Conservation (phyloP, 2,888 invertebrate genomes). For the Troides oblongomaculatus region DNA sequence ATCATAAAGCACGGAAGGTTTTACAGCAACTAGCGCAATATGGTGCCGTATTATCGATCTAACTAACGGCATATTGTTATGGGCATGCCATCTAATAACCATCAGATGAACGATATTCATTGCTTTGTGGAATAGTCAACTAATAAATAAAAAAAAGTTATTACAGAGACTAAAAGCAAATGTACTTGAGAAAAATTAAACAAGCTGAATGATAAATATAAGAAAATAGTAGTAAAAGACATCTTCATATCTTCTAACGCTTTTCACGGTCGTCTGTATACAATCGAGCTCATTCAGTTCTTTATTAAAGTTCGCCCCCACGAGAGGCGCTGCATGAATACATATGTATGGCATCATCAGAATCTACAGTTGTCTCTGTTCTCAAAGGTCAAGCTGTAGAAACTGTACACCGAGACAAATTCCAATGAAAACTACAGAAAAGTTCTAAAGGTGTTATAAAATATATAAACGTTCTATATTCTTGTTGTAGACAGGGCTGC, state of each 20-base stretch:
- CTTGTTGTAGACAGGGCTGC: too few relatives aligned
- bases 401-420: neutral
- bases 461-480: too few relatives aligned
- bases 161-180: neutral
- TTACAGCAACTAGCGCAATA: too few relatives aligned
- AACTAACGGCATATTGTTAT: too few relatives aligned
- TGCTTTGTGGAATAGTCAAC: too few relatives aligned
- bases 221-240: conserved; percentile 12
- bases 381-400: conserved; percentile 4
- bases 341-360: conserved; percentile 11
- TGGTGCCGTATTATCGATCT: too few relatives aligned
- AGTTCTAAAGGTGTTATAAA: neutral
- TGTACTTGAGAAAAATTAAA: neutral
- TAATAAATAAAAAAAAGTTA: too few relatives aligned
- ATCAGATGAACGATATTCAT: too few relatives aligned
- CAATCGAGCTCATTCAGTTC: conserved; percentile 12
- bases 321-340: conserved; percentile 3
- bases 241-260: conserved; percentile 2
- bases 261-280: conserved; percentile 9
- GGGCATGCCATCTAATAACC: too few relatives aligned
- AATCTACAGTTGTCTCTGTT: conserved; percentile 16
- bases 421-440: neutral
- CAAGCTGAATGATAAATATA: neutral
- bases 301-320: conserved; percentile 4
- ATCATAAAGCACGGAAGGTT: too few relatives aligned